Conservation (phyloP, 2,113 vertebrate genomes). For the human (Homo sapiens) region DNA sequence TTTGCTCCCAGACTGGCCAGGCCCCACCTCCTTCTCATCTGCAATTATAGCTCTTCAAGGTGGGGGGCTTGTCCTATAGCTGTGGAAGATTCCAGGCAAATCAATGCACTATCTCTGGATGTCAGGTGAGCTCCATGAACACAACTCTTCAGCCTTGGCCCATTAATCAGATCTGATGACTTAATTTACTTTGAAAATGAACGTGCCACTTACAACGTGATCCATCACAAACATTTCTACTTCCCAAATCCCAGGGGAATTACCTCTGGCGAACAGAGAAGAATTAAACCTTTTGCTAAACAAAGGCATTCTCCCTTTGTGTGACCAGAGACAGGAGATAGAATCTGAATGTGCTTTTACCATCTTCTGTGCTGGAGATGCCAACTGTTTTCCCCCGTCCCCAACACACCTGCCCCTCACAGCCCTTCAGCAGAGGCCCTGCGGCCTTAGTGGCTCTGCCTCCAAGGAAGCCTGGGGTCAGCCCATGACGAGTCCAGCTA, state of each 20-base stretch:
- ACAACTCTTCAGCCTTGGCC: background rate
- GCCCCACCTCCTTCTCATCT: background rate
- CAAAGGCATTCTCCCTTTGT: background rate
- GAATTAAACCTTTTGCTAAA: constrained; percentile 13
- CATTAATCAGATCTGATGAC: constrained; percentile 16
- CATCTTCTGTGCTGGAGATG: background rate
- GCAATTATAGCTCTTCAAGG: background rate
- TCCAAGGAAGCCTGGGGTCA: background rate
- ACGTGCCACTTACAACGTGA: background rate
- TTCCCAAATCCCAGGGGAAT: background rate
- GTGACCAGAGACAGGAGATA: background rate
- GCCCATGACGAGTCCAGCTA: background rate
- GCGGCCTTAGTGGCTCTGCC: too few species aligned
- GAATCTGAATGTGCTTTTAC: background rate
- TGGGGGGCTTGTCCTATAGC: background rate
- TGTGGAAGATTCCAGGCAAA: background rate
- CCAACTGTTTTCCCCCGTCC: background rate
- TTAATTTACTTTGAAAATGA: constrained; percentile 26
- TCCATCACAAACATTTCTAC: background rate
- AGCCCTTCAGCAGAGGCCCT: background rate
- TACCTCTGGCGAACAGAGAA: background rate
- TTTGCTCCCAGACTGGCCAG: background rate
- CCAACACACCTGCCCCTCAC: background rate
- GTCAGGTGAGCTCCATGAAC: background rate
- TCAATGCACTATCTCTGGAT: background rate